Conservation (phyloP, 1,140 invertebrate species). For the Drosophila rhopaloa region DNA sequence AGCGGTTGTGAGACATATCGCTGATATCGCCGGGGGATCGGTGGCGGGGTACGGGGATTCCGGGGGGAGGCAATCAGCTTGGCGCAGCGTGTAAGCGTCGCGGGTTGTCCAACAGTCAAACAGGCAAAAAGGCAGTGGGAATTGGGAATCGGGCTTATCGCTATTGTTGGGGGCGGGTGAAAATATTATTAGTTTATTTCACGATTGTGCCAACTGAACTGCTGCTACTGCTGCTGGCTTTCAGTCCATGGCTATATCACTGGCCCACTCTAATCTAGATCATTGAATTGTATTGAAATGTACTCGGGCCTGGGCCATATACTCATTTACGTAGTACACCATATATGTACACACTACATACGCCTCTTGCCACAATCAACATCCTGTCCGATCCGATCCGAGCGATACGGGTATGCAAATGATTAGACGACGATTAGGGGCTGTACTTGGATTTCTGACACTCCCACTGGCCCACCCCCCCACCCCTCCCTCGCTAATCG, state of each 20-base stretch:
- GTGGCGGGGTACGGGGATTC: not conserved
- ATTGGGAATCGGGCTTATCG: constrained; percentile 46
- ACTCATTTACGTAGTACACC: constrained; percentile 21
- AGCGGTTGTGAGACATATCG: constrained; percentile 64
- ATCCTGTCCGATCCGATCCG: constrained; percentile 66
- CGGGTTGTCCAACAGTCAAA: constrained; percentile 46
- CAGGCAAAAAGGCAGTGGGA: constrained; percentile 12
- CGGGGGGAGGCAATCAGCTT: constrained; percentile 32
- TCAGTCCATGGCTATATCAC: constrained; percentile 34
- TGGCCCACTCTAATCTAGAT: constrained; percentile 68
- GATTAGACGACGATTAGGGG: constrained; percentile 46
- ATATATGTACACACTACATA: constrained; percentile 13
- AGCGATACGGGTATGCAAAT: constrained; percentile 65
- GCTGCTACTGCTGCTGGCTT: not conserved
- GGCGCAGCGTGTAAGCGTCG: constrained; percentile 51
- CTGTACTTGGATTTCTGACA: constrained; percentile 24
- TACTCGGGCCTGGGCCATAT: constrained; percentile 42
- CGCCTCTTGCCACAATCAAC: constrained; percentile 57
- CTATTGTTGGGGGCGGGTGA: constrained; percentile 5
- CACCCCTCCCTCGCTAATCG: constrained; percentile 9
- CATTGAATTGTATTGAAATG: constrained; percentile 64
- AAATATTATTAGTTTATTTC: constrained; percentile 63
- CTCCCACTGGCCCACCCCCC: constrained; percentile 1
- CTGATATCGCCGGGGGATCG: constrained; percentile 48
- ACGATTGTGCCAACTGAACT: constrained; percentile 43